phyloP scores from a whole-genome alignment of 2,888 invertebrate species.

The Ophion ventricosus region DNA sequence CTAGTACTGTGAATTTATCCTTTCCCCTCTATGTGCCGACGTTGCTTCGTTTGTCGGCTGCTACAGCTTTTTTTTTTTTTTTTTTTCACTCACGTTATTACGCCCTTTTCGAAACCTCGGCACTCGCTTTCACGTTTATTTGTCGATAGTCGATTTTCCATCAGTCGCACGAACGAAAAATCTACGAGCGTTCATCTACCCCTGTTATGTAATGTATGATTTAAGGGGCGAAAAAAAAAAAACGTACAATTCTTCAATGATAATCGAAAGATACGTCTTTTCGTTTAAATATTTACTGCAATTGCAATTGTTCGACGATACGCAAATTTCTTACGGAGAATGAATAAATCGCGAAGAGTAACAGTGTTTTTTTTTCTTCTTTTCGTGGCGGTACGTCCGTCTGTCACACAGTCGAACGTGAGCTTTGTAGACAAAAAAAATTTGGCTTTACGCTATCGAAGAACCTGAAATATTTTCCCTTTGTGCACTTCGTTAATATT shows the following conservation, averaged over 20 bases:
- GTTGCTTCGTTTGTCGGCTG: slow-evolving; percentile 76
- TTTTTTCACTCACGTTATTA: no score
- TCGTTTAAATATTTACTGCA: neutral
- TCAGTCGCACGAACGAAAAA: slow-evolving; percentile 2
- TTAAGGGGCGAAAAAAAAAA: slow-evolving; percentile 66
- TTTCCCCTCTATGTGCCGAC: slow-evolving; percentile 36
- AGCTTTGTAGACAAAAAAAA: neutral
- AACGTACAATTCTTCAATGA: slow-evolving; percentile 72
- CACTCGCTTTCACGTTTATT: neutral
- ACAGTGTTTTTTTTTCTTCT: neutral
- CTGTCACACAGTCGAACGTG: neutral
- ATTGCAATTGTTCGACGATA: neutral
- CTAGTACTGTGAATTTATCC: slow-evolving; percentile 20
- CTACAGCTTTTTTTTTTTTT: slow-evolving; percentile 71
- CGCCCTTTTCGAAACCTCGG: neutral
- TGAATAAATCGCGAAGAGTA: neutral
- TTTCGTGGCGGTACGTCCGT: neutral
- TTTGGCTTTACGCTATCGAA: neutral
- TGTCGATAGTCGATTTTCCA: neutral
- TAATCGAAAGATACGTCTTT: neutral
- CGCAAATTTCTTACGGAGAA: neutral
- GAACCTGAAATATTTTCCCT: neutral
- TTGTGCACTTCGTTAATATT: neutral
- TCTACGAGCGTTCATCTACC: slow-evolving; percentile 65
- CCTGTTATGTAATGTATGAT: slow-evolving; percentile 78